phyloP scores from a whole-genome alignment of 2,797 vertebrate species.

The Monodelphis domestica region DNA sequence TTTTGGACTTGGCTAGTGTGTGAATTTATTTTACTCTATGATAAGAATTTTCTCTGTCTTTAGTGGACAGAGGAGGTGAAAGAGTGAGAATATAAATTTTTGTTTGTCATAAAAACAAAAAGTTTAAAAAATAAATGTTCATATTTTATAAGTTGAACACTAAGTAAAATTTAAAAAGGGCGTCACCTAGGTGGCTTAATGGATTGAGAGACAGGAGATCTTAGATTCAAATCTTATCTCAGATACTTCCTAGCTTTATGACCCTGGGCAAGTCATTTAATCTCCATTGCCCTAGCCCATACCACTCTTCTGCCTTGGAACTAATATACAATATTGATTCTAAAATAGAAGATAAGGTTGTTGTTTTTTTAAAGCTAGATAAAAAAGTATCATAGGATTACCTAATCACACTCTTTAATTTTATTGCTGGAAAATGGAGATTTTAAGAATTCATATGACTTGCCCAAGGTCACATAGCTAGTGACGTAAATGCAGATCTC shows the following conservation, averaged over 20 bases:
- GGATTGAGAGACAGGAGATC: too few relatives aligned
- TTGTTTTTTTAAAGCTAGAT: slow-evolving; percentile 35
- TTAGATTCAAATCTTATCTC: too few relatives aligned
- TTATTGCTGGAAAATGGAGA: slow-evolving; percentile 9
- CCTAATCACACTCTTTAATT: slow-evolving; percentile 16
- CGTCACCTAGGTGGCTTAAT: too few relatives aligned
- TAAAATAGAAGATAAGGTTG: slow-evolving; percentile 42
- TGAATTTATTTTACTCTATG: background rate
- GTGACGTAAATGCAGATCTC: slow-evolving; percentile 39
- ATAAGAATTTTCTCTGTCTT: background rate
- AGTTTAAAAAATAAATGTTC: background rate
- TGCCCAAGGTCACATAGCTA: slow-evolving; percentile 50
- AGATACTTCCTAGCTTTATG: too few relatives aligned
- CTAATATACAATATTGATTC: too few relatives aligned
- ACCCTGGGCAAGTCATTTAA: too few relatives aligned
- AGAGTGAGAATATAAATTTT: background rate
- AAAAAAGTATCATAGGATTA: background rate
- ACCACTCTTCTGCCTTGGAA: too few relatives aligned
- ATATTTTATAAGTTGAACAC: background rate
- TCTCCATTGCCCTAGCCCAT: too few relatives aligned
- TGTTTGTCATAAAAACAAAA: background rate
- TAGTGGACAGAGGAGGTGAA: background rate
- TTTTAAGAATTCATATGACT: slow-evolving; percentile 33
- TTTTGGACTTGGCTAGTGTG: background rate
- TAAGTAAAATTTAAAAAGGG: background rate